Evolutionary conservation across 2,797 vertebrate genomes (phyloP), one percentile per base, ranked within the genome.

Genomic region (Xerus rutilus): DNA sequence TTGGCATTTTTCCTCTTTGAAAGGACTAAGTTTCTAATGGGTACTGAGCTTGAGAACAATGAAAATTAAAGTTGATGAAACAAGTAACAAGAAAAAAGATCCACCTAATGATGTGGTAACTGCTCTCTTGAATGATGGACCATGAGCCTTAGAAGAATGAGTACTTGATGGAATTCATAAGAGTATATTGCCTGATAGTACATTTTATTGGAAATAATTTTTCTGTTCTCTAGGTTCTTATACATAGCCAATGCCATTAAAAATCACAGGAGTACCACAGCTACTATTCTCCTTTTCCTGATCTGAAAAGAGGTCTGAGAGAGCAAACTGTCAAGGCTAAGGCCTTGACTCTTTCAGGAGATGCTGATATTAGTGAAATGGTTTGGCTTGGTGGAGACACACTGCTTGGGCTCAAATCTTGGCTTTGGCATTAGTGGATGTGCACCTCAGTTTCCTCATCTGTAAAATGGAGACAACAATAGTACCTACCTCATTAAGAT

Each of bases 11-110:
- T 89, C 96, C 62, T 76, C 52, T 64, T 86, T 85, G 14, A 70
- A 79, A 81, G 43, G 47, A 93, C 86, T 91, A 74, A 74, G 25
- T 72, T 95, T 93, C 45, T 81, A 81, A 89, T 81, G 35, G 49
- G 62, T n/a, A 69, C 28, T 52, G 52, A 93, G 11, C 14, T 84
- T 88, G 59, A 54, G 43, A 93, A 57, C 72, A 96, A 81, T 57
- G 28, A 76, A 93, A 96, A 86, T 85, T 77, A 95, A n/a, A 57
- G 45, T 7, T 89, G 45, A 87, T 87, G 23, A 67, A 49, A 87
- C 69, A 93, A 89, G 35, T 65, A 93, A 62, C 13, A 93, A 94
- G 91, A 43, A 81, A 77, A 79, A 85, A 72, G 18, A 73, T 93
- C 28, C 47, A 39, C 49, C 39, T 86, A 64, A 91, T 86, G 73